Percentiles rank a stretch among this genome's conserved stretches.
Conservation (phyloP, 2,113 vertebrate genomes). For the Sardina pilchardus region DNA sequence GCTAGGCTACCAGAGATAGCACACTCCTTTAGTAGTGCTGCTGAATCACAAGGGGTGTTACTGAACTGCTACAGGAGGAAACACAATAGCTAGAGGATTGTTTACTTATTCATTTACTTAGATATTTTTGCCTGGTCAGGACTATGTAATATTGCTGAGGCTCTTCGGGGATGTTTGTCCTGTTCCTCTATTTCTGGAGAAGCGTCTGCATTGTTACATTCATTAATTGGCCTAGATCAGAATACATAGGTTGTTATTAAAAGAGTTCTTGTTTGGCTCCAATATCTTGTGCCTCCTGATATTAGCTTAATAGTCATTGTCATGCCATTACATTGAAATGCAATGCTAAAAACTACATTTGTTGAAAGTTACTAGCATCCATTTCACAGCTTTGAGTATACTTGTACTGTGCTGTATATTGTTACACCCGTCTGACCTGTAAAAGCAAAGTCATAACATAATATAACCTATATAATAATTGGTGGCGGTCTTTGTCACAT, state of each 20-base stretch:
- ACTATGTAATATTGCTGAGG: background rate
- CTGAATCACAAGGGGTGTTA: background rate
- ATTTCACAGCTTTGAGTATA: conserved; percentile 1
- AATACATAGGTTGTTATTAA: background rate
- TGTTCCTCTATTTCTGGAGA: background rate
- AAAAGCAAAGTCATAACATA: background rate
- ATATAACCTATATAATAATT: background rate
- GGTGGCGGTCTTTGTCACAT: background rate
- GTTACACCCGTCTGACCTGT: background rate
- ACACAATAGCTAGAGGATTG: background rate
- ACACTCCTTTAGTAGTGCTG: background rate
- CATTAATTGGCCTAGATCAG: background rate
- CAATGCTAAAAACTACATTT: background rate
- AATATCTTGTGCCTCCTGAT: background rate
- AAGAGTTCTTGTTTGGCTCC: background rate
- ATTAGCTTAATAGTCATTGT: background rate
- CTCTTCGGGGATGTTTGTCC: background rate
- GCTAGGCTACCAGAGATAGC: background rate
- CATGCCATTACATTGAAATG: background rate
- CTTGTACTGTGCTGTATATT: background rate
- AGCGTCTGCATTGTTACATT: background rate
- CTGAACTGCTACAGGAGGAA: background rate
- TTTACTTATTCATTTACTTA: background rate
- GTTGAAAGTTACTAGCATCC: background rate
- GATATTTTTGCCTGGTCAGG: background rate